These are phyloP conservation scores for Micronisus gabar DNA, from an alignment of 2,113 vertebrate species.

Conservation along the genomic window DNA sequence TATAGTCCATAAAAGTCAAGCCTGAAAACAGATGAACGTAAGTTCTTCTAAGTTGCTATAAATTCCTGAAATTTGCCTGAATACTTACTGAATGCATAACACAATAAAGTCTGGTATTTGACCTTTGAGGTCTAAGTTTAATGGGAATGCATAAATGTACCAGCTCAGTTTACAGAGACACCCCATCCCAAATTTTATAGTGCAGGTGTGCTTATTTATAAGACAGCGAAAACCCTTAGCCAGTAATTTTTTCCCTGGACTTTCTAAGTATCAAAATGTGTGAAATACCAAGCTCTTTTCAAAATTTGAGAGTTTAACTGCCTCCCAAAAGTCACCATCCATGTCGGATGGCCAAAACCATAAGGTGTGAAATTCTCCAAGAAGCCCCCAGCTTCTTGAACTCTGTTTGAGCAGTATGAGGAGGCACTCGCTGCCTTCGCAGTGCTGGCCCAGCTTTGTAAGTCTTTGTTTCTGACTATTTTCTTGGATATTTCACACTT, in stretches of 20 bases:
- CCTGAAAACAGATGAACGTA: not conserved
- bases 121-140: not conserved
- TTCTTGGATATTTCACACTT: not conserved
- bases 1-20: slow-evolving; percentile 37
- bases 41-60: slow-evolving; percentile 10
- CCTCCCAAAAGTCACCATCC: not conserved
- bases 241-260: not conserved
- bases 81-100: not conserved
- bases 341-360: not conserved
- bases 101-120: not conserved
- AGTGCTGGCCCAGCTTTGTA: not conserved
- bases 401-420: not conserved
- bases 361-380: not conserved
- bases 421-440: not conserved
- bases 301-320: not conserved
- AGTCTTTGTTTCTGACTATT: not conserved
- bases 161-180: not conserved
- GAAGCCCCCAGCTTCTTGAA: not conserved
- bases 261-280: not conserved
- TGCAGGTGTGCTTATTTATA: not conserved
- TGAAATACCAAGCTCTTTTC: not conserved
- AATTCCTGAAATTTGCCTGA: slow-evolving; percentile 38
- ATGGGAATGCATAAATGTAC: not conserved
- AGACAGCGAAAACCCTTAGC: not conserved
- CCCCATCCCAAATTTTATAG: not conserved